Base-by-base conservation (phyloP, 2,797 vertebrate species). In the Lacerta agilis region DNA sequence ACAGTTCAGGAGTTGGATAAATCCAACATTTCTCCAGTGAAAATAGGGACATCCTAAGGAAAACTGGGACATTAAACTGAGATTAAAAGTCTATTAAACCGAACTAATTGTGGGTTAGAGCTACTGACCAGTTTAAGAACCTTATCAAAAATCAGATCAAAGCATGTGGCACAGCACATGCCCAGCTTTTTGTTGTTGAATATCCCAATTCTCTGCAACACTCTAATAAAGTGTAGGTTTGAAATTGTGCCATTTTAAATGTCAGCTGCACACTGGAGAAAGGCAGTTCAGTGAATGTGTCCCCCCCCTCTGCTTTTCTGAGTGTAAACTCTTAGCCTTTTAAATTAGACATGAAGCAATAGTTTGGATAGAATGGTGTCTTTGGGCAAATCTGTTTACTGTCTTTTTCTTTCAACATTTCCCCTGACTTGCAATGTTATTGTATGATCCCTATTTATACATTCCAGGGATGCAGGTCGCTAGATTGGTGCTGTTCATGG, bases 321-420 rank as follows among this genome's bases (percentile, higher is more conserved):
- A 11, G 0, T 76, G 20, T 88, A 78, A 49, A 94, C 64, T 91
- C 17, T 83, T 85, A 91, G 72, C 43, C 45, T 90, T 85, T 84
- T 0, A 1, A 78, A 95, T 96, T 95, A 89, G 84, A 90, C 78
- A 87, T 89, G 64, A 95, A 90, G 29, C 75, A 81, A 67, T 72
- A 82, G 81, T 94, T 91, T 91, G 90, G 89, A 90, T 85, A 83
- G 92, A 96, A 86, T 89, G 6, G 4, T 38, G 36, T 93, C 86
- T 94, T 87, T 93, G 91, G 69, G 81, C 69, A 0, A 0, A 0
- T 92, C 91, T 95, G 90, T 95, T 96, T 96, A 90, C 91, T 94
- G 87, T 83, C 91, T 94, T 89, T 88, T 91, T 82, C 95, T 95
- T 96, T 92, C 91, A 93, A 83, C 93, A 95, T 96, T 94, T 95